Conservation (phyloP, 2,888 invertebrate species). For the Rotaria macrura region DNA sequence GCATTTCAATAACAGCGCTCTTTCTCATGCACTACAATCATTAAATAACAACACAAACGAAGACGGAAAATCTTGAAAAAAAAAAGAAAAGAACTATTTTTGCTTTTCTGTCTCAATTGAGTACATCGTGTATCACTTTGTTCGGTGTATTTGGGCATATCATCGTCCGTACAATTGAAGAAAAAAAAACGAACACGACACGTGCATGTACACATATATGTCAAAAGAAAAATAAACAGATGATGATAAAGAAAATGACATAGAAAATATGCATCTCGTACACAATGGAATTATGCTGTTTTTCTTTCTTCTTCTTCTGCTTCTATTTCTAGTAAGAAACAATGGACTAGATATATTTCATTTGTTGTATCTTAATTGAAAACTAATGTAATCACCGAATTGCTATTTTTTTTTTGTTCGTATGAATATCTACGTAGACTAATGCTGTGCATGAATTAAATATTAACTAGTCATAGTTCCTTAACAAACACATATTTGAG, state of each 20-base stretch:
- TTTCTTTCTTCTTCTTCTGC: too few species aligned
- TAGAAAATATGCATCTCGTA: too few species aligned
- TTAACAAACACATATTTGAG: not conserved
- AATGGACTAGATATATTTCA: too few species aligned
- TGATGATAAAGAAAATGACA: not conserved
- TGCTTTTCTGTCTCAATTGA: not conserved
- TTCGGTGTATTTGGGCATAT: not conserved
- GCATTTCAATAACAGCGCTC: not conserved
- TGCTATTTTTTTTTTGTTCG: too few species aligned
- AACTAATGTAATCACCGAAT: too few species aligned
- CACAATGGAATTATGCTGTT: not conserved
- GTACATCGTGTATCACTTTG: not conserved
- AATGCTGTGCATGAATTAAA: constrained; percentile 38
- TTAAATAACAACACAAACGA: not conserved
- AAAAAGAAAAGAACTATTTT: not conserved
- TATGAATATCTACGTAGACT: too few species aligned
- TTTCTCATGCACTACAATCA: not conserved
- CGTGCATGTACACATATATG: not conserved
- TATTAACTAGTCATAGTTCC: constrained; percentile 61
- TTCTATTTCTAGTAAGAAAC: not conserved
- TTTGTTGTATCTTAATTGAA: too few species aligned
- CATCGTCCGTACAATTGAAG: not conserved
- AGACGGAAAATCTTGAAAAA: not conserved
- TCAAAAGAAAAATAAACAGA: not conserved
- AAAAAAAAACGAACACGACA: not conserved